Percentiles rank a stretch among this genome's conserved stretches.
Evolutionary conservation across 2,888 invertebrate genomes (phyloP).

Genomic region (Thecocarcelia acutangulata): DNA sequence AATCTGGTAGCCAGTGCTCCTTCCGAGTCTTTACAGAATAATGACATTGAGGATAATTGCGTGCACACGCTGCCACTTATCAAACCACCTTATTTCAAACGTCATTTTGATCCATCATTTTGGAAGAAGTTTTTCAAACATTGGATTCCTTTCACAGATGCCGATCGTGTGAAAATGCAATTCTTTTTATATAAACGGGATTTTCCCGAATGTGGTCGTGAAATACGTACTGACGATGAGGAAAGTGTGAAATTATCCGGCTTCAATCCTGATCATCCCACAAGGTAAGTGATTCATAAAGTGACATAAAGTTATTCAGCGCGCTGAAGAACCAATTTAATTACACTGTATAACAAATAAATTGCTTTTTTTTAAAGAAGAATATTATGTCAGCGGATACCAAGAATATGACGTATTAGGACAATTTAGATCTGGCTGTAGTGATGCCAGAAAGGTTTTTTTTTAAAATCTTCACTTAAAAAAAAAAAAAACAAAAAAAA

Average conservation of each 20-base stretch:
- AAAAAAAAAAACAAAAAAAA: too few relatives aligned
- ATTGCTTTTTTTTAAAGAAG: too few relatives aligned
- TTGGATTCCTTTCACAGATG: slow-evolving; percentile 75
- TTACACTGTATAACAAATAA: too few relatives aligned
- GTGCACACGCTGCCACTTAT: slow-evolving; percentile 73
- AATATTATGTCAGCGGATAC: too few relatives aligned
- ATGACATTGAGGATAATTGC: slow-evolving; percentile 71
- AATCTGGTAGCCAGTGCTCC: slow-evolving; percentile 40
- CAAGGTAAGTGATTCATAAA: slow-evolving; percentile 73
- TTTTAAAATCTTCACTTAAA: too few relatives aligned
- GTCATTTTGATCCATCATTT: slow-evolving; percentile 75
- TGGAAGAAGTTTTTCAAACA: slow-evolving; percentile 78
- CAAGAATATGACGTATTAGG: too few relatives aligned
- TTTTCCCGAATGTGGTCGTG: slow-evolving; percentile 78
- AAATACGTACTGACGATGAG: slow-evolving; percentile 74
- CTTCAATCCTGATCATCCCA: slow-evolving; percentile 78
- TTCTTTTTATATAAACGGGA: slow-evolving; percentile 78
- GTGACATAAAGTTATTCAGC: neutral
- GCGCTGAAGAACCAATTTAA: neutral
- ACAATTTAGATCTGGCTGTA: too few relatives aligned
- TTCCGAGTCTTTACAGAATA: slow-evolving; percentile 32
- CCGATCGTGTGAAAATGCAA: slow-evolving; percentile 75
- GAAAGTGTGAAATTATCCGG: slow-evolving; percentile 75
- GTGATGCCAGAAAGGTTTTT: too few relatives aligned
- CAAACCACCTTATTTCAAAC: slow-evolving; percentile 70